phyloP scores from a whole-genome alignment of 2,113 vertebrate genomes.

The Periophthalmodon schlosseri region DNA sequence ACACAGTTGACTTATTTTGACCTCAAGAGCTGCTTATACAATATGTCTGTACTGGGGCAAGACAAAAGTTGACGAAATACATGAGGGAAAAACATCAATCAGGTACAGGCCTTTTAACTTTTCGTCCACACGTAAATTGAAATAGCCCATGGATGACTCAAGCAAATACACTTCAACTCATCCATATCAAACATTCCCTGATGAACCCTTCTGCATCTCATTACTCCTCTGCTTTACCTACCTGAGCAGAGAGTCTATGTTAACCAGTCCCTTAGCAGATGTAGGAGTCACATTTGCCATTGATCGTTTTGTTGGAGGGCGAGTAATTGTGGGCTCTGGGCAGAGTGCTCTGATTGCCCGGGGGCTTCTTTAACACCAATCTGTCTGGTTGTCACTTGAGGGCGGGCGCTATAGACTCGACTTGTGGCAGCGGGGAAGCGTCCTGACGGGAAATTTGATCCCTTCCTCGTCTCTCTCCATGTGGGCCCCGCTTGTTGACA shows the following conservation, averaged over 20 bases:
- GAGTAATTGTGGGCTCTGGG: conserved; percentile 58
- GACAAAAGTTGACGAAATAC: too few species aligned
- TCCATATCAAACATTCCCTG: conserved; percentile 15
- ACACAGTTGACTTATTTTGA: too few species aligned
- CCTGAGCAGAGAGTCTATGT: conserved; percentile 35
- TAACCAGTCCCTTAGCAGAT: conserved; percentile 34
- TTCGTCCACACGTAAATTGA: conserved; percentile 5
- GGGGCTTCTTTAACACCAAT: conserved; percentile 60
- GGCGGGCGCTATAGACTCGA: conserved; percentile 21
- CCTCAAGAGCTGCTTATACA: too few species aligned
- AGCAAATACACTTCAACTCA: conserved; percentile 1
- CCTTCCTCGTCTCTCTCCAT: conserved; percentile 18
- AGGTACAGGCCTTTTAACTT: not conserved
- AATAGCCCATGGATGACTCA: conserved; percentile 12
- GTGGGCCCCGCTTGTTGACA: conserved; percentile 1
- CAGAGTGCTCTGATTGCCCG: conserved; percentile 53
- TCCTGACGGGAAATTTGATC: conserved; percentile 41
- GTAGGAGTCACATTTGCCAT: conserved; percentile 29
- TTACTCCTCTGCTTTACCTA: conserved; percentile 28
- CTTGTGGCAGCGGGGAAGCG: conserved; percentile 9
- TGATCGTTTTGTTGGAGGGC: conserved; percentile 58
- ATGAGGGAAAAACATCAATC: too few species aligned
- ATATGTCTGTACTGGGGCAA: too few species aligned
- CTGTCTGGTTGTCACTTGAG: conserved; percentile 55
- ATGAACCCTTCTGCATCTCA: conserved; percentile 17